A percentile compares a stretch with the other conserved stretches of the same genome.
phyloP scores from a whole-genome alignment of 1,140 invertebrate genomes.

The Sitophilus oryzae region DNA sequence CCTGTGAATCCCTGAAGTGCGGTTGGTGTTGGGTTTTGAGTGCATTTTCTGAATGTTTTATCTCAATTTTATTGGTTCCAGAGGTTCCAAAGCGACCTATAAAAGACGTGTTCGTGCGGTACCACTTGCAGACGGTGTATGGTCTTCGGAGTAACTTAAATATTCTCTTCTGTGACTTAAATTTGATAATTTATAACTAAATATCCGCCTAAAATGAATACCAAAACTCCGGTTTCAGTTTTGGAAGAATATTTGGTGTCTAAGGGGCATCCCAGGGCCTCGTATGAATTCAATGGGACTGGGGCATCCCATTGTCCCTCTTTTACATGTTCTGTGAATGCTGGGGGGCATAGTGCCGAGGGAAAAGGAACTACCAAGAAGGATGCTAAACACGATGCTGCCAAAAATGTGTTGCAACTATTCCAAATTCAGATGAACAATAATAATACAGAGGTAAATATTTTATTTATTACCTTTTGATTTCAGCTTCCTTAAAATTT shows the following conservation, averaged over 20 bases:
- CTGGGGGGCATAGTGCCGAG: not conserved
- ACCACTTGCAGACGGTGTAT: too few relatives aligned
- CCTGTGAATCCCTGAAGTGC: too few relatives aligned
- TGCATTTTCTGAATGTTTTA: too few relatives aligned
- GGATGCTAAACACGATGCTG: conserved; percentile 19
- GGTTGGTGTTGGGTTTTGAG: too few relatives aligned
- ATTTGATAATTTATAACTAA: too few relatives aligned
- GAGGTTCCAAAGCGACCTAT: too few relatives aligned
- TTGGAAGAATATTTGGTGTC: conserved; percentile 16
- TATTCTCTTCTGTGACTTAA: too few relatives aligned
- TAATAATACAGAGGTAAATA: not conserved
- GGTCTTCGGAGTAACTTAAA: too few relatives aligned
- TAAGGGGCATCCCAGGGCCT: not conserved
- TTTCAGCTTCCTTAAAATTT: not conserved
- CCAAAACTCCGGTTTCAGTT: conserved; percentile 22
- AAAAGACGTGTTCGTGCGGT: too few relatives aligned
- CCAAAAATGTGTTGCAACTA: conserved; percentile 1
- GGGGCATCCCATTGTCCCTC: conserved; percentile 2
- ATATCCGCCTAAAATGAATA: too few relatives aligned
- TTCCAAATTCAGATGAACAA: not conserved
- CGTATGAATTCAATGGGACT: conserved; percentile 2
- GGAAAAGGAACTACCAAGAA: conserved; percentile 17
- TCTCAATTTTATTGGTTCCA: too few relatives aligned
- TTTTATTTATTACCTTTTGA: not conserved
- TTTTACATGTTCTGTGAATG: conserved; percentile 13